Conservation (phyloP, 2,888 invertebrate genomes). For the Apodemia mormo region DNA sequence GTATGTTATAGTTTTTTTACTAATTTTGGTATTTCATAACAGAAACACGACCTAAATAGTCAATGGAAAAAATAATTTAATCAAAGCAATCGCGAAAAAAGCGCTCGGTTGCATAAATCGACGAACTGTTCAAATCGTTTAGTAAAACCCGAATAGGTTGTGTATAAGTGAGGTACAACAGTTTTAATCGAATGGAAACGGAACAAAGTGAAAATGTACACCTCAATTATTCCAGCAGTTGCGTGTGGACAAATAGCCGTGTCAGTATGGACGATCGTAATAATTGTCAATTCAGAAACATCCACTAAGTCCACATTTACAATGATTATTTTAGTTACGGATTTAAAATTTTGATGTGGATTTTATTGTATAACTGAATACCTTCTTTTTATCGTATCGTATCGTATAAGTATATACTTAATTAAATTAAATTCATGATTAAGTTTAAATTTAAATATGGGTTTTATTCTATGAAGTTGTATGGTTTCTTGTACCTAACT, state of each 20-base stretch:
- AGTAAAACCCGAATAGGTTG: conserved; percentile 79
- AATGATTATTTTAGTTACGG: conserved; percentile 5
- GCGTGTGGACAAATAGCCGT: conserved; percentile 73
- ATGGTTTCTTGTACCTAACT: no score
- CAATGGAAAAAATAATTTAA: conserved; percentile 36
- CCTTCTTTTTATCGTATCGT: no score
- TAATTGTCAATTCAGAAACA: conserved; percentile 44
- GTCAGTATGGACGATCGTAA: conserved; percentile 58
- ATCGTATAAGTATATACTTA: no score
- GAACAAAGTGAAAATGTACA: conserved; percentile 82
- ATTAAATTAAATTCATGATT: no score
- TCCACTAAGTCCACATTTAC: conserved; percentile 21
- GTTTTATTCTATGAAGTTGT: no score
- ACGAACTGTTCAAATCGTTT: conserved; percentile 79
- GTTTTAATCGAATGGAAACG: conserved; percentile 81
- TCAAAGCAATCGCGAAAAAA: conserved; percentile 49
- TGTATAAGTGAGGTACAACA: conserved; percentile 77
- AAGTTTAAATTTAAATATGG: no score
- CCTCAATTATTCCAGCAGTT: conserved; percentile 78
- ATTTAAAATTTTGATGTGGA: neutral
- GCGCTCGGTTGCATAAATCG: conserved; percentile 63
- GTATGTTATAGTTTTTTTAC: no score
- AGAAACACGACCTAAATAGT: conserved; percentile 21
- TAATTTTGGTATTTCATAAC: conserved; percentile 6
- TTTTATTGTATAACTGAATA: neutral